These are phyloP conservation scores for Drosophila monieri DNA, from an alignment of 2,888 invertebrate species.

Conservation along the genomic window DNA sequence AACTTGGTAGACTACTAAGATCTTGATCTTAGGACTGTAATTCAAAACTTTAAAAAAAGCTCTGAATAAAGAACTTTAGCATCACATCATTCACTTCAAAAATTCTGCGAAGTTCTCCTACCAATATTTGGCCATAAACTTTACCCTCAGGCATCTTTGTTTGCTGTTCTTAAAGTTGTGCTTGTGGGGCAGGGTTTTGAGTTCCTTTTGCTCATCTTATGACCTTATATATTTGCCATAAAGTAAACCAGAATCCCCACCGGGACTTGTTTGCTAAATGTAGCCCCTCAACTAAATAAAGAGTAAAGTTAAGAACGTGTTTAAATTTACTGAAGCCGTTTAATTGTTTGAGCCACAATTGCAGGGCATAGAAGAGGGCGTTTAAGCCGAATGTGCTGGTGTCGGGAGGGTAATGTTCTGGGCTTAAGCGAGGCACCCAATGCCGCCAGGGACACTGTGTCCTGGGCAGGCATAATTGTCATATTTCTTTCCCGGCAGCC, in stretches of 20 bases:
- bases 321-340: constrained; percentile 34
- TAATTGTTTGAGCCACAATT: constrained; percentile 55
- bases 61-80: background rate
- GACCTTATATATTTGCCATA: background rate
- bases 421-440: constrained; percentile 18
- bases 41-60: background rate
- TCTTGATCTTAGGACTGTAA: too few relatives aligned
- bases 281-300: background rate
- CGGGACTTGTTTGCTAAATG: background rate
- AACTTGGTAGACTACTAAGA: too few relatives aligned
- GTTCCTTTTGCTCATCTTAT: background rate
- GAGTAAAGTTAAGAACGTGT: constrained; percentile 23
- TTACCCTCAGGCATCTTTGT: background rate
- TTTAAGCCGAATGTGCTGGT: constrained; percentile 18
- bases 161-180: background rate
- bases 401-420: constrained; percentile 10
- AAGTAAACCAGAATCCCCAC: constrained; percentile 1
- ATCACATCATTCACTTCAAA: background rate
- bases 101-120: background rate
- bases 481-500: constrained; percentile 53
- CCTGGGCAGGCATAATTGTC: constrained; percentile 58
- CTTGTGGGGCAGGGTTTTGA: background rate
- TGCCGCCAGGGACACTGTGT: constrained; percentile 30
- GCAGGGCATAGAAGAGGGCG: constrained; percentile 8
- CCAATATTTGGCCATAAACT: background rate